Conservation (phyloP, 23 tunicate species). For the Trididemnum clinides region DNA sequence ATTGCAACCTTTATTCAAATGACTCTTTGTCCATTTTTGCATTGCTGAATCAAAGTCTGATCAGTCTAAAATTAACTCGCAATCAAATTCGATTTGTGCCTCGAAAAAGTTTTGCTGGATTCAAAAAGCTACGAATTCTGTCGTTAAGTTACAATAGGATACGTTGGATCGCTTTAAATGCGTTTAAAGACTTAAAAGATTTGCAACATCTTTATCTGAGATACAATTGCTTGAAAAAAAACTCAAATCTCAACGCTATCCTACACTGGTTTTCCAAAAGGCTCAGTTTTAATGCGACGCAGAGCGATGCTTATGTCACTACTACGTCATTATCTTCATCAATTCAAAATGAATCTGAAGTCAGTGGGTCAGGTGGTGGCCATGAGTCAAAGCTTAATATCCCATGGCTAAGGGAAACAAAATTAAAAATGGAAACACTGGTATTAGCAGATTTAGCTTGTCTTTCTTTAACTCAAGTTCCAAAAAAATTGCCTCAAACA, state of each 20-base stretch:
- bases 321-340: too few relatives aligned
- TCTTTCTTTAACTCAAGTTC: conserved; percentile 21
- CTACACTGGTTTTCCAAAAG: too few relatives aligned
- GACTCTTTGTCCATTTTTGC: conserved; percentile 6
- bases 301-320: too few relatives aligned
- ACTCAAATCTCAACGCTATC: too few relatives aligned
- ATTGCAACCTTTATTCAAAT: not conserved
- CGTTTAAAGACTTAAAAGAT: conserved; percentile 45
- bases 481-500: conserved; percentile 26
- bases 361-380: too few relatives aligned
- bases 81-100: conserved; percentile 57
- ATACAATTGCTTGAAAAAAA: too few relatives aligned
- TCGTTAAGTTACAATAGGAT: conserved; percentile 51
- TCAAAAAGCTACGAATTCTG: conserved; percentile 35
- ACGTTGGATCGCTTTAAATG: conserved; percentile 51
- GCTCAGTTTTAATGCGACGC: too few relatives aligned
- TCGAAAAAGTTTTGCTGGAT: conserved; percentile 27
- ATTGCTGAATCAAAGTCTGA: conserved; percentile 6
- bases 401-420: too few relatives aligned
- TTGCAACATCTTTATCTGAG: conserved; percentile 41
- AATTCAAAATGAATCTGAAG: too few relatives aligned
- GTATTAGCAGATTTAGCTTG: conserved; percentile 53
- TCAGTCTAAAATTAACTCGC: conserved; percentile 34
- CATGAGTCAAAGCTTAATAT: too few relatives aligned
- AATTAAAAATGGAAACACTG: too few relatives aligned